Percentiles rank a stretch among this genome's conserved stretches.
Conservation (phyloP, 37 sponge, comb jelly and placozoan species). For the Beroe ovata region DNA sequence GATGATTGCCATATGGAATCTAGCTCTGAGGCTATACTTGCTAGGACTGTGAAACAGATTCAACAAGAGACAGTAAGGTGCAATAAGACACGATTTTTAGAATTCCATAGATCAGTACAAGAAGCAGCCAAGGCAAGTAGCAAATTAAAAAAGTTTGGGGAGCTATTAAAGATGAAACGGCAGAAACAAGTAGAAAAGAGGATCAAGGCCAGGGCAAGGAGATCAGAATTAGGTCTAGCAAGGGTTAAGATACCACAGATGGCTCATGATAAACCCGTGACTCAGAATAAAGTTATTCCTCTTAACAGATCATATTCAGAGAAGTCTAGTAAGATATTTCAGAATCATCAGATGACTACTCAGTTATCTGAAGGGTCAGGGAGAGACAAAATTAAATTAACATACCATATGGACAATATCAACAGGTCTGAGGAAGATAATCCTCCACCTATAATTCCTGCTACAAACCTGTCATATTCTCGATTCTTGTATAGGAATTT, state of each 20-base stretch:
- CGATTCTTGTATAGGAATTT: background rate
- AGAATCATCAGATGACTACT: background rate
- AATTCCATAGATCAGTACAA: background rate
- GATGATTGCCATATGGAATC: background rate
- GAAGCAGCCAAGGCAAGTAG: slow-evolving; percentile 5
- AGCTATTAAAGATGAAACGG: background rate
- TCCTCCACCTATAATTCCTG: background rate
- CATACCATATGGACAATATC: background rate
- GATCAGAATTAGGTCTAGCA: background rate
- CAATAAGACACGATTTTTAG: slow-evolving; percentile 9
- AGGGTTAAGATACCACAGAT: slow-evolving; percentile 16
- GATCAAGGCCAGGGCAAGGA: background rate
- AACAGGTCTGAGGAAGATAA: background rate
- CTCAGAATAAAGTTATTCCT: background rate
- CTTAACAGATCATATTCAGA: background rate
- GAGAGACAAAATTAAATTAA: background rate
- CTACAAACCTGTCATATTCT: background rate
- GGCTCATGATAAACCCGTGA: background rate
- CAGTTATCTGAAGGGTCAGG: background rate
- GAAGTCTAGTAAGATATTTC: no score
- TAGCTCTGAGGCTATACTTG: background rate
- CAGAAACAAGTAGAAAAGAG: background rate
- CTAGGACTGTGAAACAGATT: slow-evolving; percentile 29
- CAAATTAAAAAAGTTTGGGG: slow-evolving; percentile 12
- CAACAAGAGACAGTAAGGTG: background rate